Evolutionary conservation across 2,113 vertebrate species (phyloP).

Genomic region (Pseudorectes ferrugineus): DNA sequence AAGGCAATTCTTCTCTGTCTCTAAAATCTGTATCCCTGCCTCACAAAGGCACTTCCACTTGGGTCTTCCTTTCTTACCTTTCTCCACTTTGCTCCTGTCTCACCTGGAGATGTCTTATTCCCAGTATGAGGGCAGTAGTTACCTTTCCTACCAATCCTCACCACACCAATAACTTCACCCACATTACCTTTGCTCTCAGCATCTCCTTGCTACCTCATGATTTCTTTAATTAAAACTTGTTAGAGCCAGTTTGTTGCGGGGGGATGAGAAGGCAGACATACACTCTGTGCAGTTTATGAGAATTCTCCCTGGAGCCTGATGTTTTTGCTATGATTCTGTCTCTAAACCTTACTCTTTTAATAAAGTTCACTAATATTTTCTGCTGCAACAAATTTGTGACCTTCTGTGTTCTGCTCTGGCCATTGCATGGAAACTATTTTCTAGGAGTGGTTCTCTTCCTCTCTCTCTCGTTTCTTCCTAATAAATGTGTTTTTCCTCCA

Average conservation of each 20-base stretch:
- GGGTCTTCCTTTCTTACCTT: not conserved
- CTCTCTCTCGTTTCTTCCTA: not conserved
- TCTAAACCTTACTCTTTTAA: not conserved
- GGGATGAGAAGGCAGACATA: not conserved
- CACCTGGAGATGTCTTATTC: not conserved
- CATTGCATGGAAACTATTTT: not conserved
- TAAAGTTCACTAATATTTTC: not conserved
- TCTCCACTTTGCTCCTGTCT: not conserved
- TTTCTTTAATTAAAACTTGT: slow-evolving; percentile 22
- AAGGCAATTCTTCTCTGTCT: not conserved
- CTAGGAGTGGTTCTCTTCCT: not conserved
- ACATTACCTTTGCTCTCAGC: not conserved
- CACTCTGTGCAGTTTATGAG: not conserved
- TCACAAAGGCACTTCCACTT: not conserved
- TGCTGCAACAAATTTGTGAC: not conserved
- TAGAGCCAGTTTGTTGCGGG: not conserved
- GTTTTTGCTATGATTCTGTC: not conserved
- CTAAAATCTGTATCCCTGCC: not conserved
- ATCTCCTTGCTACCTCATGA: not conserved
- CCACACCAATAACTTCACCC: not conserved
- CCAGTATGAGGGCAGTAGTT: not conserved
- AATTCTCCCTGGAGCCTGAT: not conserved
- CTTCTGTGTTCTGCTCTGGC: not conserved
- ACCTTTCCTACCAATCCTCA: not conserved
- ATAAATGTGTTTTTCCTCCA: not conserved